Evolutionary conservation across 2,888 invertebrate genomes (phyloP).

Genomic region (Malacosoma neustria): DNA sequence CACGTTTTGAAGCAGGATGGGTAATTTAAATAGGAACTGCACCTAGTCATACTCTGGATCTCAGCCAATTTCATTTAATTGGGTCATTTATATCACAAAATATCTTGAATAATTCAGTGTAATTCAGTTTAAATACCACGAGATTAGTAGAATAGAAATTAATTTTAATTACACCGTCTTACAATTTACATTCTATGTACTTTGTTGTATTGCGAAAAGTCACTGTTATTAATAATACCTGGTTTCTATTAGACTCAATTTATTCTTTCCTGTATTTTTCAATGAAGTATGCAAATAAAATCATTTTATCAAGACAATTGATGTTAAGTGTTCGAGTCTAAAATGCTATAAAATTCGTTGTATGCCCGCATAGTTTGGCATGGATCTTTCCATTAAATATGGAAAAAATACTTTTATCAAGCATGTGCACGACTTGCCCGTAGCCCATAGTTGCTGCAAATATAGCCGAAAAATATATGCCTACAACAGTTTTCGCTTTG

Average conservation of each 20-base stretch:
- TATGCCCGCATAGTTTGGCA: background rate
- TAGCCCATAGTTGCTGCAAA: background rate
- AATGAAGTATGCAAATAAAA: background rate
- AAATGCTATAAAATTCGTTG: background rate
- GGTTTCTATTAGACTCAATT: background rate
- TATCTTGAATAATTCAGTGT: constrained; percentile 31
- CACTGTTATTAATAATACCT: background rate
- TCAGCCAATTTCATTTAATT: constrained; percentile 48
- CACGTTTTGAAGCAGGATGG: background rate
- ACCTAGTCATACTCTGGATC: constrained; percentile 38
- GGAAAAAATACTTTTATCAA: background rate
- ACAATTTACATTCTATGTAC: background rate
- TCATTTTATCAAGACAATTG: background rate
- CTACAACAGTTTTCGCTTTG: too few species aligned
- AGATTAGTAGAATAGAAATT: constrained; percentile 17
- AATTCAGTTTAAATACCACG: constrained; percentile 18
- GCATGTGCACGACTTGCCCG: background rate
- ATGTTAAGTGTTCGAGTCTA: background rate
- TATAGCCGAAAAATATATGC: too few species aligned
- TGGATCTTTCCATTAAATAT: background rate
- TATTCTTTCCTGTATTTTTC: background rate
- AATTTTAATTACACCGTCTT: constrained; percentile 5
- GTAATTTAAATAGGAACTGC: constrained; percentile 34
- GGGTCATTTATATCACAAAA: constrained; percentile 45
- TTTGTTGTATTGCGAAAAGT: background rate